Evolutionary conservation across 1,140 invertebrate genomes (phyloP), one percentile per base, ranked within the genome.

Genomic region (Drosophila erecta): DNA sequence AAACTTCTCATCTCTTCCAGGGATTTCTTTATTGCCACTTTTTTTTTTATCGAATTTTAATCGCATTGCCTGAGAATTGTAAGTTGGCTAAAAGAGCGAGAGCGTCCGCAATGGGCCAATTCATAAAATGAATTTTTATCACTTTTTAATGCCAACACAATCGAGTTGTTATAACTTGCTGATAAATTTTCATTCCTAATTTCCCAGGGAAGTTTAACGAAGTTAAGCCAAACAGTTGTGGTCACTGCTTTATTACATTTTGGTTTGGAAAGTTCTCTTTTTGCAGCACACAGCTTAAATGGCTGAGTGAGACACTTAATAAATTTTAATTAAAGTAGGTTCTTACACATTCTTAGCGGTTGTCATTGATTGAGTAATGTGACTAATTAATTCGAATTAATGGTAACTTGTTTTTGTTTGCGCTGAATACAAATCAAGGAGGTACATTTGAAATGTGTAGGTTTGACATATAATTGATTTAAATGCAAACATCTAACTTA

Each of bases 1-100:
- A 55, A 69, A 86, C 67, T 78, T 65, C 40, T 24, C 41, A 33
- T 55, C 24, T 24, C 37, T 38, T 55, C 24, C 35, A 20, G 35
- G 64, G 41, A 49, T 69, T 70, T 43, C 49, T 66, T 69, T 46
- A 24, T 55, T 0, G 22, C 35, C 8, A 12, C 35, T 46, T 70
- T 70, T 17, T 70, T 17, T 17, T 56, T 69, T 49, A 55, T 70
- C 50, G 66, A 70, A 49, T 70, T 69, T 70, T 69, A 69, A 56
- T 57, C 66, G 65, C 64, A 35, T 56, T 47, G 33, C 64, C 50
- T 14, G 50, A 47, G 50, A 49, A 56, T 35, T 69, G 66, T 56
- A 64, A 70, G 62, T 70, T 56, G 41, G 62, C 62, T 50, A 47
- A 46, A 10, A 35, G 20, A 35, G 22, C 46, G 30, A 20, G 22